These are phyloP conservation scores for Synanthedon vespiformis DNA, from an alignment of 2,888 invertebrate genomes.

Conservation along the genomic window DNA sequence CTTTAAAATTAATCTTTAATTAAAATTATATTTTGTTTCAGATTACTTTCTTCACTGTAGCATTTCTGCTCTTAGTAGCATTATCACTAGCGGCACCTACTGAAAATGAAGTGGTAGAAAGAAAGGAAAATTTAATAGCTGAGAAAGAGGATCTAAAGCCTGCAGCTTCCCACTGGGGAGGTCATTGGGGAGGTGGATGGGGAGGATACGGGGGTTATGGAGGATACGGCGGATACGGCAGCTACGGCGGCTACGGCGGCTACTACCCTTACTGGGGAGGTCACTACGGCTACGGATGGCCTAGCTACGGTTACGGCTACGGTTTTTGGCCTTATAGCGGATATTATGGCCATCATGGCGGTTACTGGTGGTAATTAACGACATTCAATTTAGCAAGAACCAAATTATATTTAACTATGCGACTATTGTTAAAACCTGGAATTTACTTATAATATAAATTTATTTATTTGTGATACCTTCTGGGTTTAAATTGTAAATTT, in stretches of 20 bases:
- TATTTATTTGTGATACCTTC: too few species aligned
- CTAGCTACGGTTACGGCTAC: conserved; percentile 13
- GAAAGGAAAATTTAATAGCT: conserved; percentile 21
- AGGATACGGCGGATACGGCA: conserved; percentile 17
- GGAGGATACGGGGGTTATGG: conserved; percentile 22
- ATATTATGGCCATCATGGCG: conserved; percentile 13
- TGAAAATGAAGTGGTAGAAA: conserved; percentile 19
- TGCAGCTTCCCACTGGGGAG: conserved; percentile 52
- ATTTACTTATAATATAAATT: too few species aligned
- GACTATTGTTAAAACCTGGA: not conserved
- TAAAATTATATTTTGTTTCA: conserved; percentile 15
- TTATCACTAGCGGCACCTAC: conserved; percentile 36
- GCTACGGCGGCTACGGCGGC: conserved; percentile 8
- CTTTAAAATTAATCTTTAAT: too few species aligned
- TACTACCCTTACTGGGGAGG: conserved; percentile 3
- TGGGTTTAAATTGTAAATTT: too few species aligned
- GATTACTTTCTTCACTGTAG: conserved; percentile 29
- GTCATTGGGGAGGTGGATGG: conserved; percentile 18
- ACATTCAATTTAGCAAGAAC: not conserved
- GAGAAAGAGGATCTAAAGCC: conserved; percentile 53
- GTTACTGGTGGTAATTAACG: conserved; percentile 10
- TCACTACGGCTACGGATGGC: conserved; percentile 9
- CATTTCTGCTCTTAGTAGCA: conserved; percentile 31
- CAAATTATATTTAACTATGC: not conserved
- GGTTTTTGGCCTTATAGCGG: conserved; percentile 14